Conservation (phyloP, 2,888 invertebrate genomes). For the Bombylius major region DNA sequence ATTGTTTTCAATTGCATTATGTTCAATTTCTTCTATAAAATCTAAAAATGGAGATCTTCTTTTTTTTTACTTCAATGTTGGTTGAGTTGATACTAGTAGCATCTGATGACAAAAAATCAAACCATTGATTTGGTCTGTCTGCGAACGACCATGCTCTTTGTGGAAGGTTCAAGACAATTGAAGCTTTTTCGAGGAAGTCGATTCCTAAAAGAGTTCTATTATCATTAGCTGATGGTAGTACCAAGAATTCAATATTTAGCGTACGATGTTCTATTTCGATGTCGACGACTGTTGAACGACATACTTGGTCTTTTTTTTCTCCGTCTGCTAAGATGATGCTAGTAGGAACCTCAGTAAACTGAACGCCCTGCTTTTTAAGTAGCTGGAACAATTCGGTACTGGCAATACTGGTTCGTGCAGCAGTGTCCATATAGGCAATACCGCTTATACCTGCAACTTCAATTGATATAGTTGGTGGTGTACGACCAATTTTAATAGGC, state of each 20-base stretch:
- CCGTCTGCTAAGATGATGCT: not conserved
- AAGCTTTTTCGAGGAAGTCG: not conserved
- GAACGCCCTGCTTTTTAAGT: not conserved
- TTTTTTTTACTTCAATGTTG: too few relatives aligned
- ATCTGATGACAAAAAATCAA: too few relatives aligned
- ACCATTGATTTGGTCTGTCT: not conserved
- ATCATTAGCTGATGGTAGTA: not conserved
- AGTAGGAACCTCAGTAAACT: not conserved
- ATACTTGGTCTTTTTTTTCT: not conserved
- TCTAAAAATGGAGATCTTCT: too few relatives aligned
- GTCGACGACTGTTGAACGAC: not conserved
- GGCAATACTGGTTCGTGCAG: not conserved
- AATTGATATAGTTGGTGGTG: not conserved
- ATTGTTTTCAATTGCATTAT: too few relatives aligned
- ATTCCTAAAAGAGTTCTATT: not conserved
- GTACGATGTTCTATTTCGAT: not conserved
- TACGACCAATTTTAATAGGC: not conserved
- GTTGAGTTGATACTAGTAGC: too few relatives aligned
- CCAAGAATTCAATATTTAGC: not conserved
- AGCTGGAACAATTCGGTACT: not conserved
- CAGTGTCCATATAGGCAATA: not conserved
- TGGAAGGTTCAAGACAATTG: not conserved
- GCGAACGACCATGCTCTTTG: not conserved
- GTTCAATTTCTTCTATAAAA: too few relatives aligned
- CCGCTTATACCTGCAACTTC: not conserved